These are phyloP conservation scores for Eospalax fontanierii DNA, from an alignment of 2,797 vertebrate genomes.

Conservation along the genomic window DNA sequence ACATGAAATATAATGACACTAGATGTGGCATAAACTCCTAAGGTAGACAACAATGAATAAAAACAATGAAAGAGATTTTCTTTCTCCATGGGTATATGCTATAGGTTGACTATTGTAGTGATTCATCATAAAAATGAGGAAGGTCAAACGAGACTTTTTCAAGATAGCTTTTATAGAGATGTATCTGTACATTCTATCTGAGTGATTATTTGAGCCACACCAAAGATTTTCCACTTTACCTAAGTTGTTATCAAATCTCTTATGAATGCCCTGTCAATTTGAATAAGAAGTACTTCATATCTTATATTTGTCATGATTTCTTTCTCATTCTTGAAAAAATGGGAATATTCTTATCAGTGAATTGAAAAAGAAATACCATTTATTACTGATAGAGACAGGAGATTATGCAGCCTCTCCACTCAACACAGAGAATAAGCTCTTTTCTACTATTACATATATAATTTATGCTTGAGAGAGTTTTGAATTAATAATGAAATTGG, in stretches of 20 bases:
- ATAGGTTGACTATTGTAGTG: background rate
- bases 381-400: slow-evolving; percentile 52
- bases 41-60: background rate
- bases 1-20: background rate
- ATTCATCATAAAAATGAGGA: background rate
- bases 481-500: slow-evolving; percentile 79
- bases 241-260: background rate
- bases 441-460: slow-evolving; percentile 65
- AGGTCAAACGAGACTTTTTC: background rate
- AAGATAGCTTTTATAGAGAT: background rate
- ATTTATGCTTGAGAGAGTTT: slow-evolving; percentile 64
- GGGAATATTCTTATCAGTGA: slow-evolving; percentile 44
- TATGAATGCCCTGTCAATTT: background rate
- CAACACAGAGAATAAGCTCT: slow-evolving; percentile 55
- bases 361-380: slow-evolving; percentile 52
- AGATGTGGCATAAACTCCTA: background rate
- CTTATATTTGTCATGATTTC: slow-evolving; percentile 32
- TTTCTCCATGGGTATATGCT: background rate
- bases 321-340: background rate
- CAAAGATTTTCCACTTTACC: background rate
- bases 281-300: background rate
- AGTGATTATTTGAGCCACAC: background rate
- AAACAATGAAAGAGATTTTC: background rate
- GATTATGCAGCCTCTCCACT: slow-evolving; percentile 51
- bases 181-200: background rate